Percentiles rank a stretch among this genome's conserved stretches.
These are phyloP conservation scores for Calonectris borealis DNA, from an alignment of 2,113 vertebrate genomes.

Conservation along the genomic window DNA sequence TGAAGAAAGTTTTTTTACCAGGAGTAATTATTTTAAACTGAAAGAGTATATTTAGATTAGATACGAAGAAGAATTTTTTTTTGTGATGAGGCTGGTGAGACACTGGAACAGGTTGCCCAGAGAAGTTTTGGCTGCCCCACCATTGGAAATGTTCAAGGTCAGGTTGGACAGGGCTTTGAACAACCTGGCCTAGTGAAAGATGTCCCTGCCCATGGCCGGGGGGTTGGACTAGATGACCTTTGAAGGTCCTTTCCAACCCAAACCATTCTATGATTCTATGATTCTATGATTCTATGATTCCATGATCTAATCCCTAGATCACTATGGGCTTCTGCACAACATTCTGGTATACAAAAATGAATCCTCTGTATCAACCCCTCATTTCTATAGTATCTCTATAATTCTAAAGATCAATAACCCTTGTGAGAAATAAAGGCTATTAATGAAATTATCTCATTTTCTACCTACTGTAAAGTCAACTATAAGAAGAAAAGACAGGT, in stretches of 20 bases:
- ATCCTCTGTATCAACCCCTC: background rate
- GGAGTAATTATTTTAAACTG: background rate
- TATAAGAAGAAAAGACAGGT: background rate
- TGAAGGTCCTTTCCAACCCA: background rate
- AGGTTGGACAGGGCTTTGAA: background rate
- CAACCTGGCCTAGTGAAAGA: background rate
- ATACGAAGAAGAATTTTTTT: background rate
- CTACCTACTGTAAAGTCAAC: background rate
- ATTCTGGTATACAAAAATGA: background rate
- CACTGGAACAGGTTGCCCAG: background rate
- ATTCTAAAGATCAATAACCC: background rate
- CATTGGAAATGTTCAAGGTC: background rate
- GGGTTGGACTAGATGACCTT: background rate
- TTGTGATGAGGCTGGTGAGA: accelerated
- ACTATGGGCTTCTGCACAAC: background rate
- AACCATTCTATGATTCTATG: background rate
- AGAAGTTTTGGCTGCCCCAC: background rate
- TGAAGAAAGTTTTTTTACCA: background rate
- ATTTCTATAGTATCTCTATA: background rate
- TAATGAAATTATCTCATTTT: conserved; percentile 12
- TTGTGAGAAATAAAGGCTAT: background rate
- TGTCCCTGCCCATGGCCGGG: background rate
- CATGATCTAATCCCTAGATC: background rate
- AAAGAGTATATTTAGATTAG: background rate
- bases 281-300: background rate